phyloP scores from a whole-genome alignment of 1,140 invertebrate species.

The Tetragonula clypearis region DNA sequence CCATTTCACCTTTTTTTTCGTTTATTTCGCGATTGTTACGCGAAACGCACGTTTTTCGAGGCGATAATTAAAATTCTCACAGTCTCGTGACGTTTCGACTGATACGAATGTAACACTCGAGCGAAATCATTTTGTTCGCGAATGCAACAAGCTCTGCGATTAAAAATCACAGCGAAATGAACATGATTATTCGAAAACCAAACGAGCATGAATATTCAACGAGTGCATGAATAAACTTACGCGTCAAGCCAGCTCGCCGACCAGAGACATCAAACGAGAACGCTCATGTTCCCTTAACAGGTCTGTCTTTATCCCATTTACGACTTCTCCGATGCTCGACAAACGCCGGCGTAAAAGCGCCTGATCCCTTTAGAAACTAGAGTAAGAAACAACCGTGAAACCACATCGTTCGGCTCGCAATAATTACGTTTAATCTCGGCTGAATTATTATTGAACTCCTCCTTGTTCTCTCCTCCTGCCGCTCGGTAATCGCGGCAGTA shows the following conservation, averaged over 20 bases:
- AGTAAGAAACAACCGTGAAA: neutral
- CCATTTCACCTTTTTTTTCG: too few relatives aligned
- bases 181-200: too few relatives aligned
- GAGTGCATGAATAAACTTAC: neutral
- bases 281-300: neutral
- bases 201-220: neutral
- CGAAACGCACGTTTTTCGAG: too few relatives aligned
- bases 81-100: too few relatives aligned
- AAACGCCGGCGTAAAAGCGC: neutral
- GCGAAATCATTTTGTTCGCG: neutral
- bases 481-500: neutral
- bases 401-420: neutral
- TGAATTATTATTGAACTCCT: constrained; percentile 30
- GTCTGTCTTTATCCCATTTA: neutral
- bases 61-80: too few relatives aligned
- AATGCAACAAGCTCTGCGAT: too few relatives aligned
- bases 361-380: neutral
- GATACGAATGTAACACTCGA: too few relatives aligned
- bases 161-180: too few relatives aligned
- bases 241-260: neutral
- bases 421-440: neutral
- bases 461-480: too few relatives aligned
- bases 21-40: too few relatives aligned
- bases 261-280: too few relatives aligned
- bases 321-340: neutral